Evolutionary conservation across 2,888 invertebrate species (phyloP), one percentile per base, ranked within the genome.

Genomic region (Eristalis pertinax): DNA sequence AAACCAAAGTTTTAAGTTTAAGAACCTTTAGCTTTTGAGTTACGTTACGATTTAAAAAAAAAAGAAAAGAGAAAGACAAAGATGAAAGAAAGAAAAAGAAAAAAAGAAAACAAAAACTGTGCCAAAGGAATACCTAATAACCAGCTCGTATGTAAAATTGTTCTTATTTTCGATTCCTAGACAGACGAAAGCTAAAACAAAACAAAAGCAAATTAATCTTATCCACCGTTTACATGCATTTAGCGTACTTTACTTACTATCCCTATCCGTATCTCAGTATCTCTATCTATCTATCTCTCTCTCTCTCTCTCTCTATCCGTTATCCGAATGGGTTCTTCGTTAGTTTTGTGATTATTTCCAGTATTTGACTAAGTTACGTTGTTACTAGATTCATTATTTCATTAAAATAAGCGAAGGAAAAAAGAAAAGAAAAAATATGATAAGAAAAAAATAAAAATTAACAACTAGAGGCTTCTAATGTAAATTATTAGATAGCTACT

Each of bases 161-260:
- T 72, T 72, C 11, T 72, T 63, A 50, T 74, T 72, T 87, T 67
- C 56, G 64, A 67, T 60, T 64, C 60, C 24, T 68, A 69, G 38
- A 60, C 50, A 32, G 32, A 32, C 63, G 56, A 73, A 72, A 64
- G 15, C 67, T 65, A 62, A 69, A 19, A 32, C 32, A 32, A 62
- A 67, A 72, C 56, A 41, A 77, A 32, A 78, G 29, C 24, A 43
- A 64, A 22, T 75, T 76, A 76, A 87, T 83, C 87, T 80, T 80
- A 87, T 87, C 87, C 87, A 87, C 87, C 87, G 87, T 87, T 84
- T 79, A 80, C 60, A 76, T 63, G 87, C 87, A 87, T 87, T 87
- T 84, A 87, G 84, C 43, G 56, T 68, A 58, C 69, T 82, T 86
- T 41, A 58, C 74, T 64, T 73, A 74, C 26, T 79, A 72, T 11